These are phyloP conservation scores for Melitaea cinxia DNA, from an alignment of 1,140 invertebrate genomes.

Conservation along the genomic window DNA sequence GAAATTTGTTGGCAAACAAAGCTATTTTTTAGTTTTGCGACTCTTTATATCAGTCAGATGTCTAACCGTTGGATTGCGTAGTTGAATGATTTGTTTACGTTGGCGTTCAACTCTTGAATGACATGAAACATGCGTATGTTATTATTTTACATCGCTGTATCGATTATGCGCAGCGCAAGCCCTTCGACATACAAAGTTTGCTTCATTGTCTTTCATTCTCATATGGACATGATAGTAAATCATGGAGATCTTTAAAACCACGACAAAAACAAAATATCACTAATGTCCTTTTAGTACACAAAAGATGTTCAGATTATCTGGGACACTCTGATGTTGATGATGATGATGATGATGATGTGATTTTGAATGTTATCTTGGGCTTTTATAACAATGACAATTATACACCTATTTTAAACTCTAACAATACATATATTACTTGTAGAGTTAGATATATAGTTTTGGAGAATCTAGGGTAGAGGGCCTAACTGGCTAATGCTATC, in stretches of 20 bases:
- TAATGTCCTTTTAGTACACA: background rate
- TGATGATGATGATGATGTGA: too few species aligned
- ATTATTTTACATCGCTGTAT: conserved; percentile 42
- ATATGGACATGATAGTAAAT: conserved; percentile 29
- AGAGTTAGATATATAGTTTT: too few species aligned
- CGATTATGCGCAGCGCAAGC: conserved; percentile 31
- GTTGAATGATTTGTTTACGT: conserved; percentile 60
- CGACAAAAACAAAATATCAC: conserved; percentile 23
- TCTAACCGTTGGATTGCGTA: conserved; percentile 59
- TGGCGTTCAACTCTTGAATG: conserved; percentile 39
- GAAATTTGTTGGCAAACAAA: conserved; percentile 68
- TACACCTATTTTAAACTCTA: too few species aligned
- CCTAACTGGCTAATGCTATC: too few species aligned
- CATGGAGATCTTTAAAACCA: background rate
- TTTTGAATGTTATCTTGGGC: too few species aligned
- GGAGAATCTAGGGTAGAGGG: too few species aligned
- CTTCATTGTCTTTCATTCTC: conserved; percentile 26
- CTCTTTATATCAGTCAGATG: conserved; percentile 73
- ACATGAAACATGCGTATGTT: conserved; percentile 45
- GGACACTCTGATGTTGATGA: too few species aligned
- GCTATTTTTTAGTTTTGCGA: conserved; percentile 68
- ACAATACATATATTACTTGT: too few species aligned
- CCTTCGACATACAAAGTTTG: conserved; percentile 21
- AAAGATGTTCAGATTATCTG: background rate
- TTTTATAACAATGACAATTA: too few species aligned